Conservation (phyloP, 2,797 vertebrate species). For the Malacoctenus gilli region DNA sequence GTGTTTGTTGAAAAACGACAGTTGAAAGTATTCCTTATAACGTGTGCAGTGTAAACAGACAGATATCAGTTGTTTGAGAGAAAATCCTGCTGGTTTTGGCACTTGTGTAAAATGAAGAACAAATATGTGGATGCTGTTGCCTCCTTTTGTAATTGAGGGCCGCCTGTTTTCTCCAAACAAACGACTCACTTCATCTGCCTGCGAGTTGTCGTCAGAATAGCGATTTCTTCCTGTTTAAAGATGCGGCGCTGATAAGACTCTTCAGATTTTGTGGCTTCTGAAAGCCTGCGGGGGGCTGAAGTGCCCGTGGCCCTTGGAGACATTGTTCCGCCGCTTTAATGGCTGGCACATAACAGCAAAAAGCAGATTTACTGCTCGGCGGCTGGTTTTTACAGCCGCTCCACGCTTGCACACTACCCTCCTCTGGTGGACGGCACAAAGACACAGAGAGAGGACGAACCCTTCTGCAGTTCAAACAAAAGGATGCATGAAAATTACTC, state of each 20-base stretch:
- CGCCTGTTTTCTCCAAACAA: conserved; percentile 51
- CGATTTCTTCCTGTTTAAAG: conserved; percentile 79
- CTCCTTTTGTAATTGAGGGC: conserved; percentile 28
- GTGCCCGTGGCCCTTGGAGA: conserved; percentile 22
- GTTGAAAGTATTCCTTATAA: neutral
- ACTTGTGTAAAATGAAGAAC: too few relatives aligned
- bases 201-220: conserved; percentile 65
- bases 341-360: neutral
- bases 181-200: conserved; percentile 42
- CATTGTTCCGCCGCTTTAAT: conserved; percentile 37
- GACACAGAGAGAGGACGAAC: neutral
- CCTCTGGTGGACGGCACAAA: conserved; percentile 54
- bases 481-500: neutral
- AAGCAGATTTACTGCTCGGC: neutral
- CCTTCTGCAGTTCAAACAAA: too few relatives aligned
- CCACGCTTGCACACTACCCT: conserved; percentile 44
- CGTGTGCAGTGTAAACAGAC: neutral
- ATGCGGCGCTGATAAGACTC: conserved; percentile 57
- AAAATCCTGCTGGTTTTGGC: too few relatives aligned
- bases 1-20: neutral
- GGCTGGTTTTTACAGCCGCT: neutral
- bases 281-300: conserved; percentile 34
- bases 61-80: neutral
- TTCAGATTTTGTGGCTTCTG: conserved; percentile 41
- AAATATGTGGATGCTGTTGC: too few relatives aligned